phyloP scores from a whole-genome alignment of 2,113 vertebrate genomes.

The Neomonachus schauinslandi region DNA sequence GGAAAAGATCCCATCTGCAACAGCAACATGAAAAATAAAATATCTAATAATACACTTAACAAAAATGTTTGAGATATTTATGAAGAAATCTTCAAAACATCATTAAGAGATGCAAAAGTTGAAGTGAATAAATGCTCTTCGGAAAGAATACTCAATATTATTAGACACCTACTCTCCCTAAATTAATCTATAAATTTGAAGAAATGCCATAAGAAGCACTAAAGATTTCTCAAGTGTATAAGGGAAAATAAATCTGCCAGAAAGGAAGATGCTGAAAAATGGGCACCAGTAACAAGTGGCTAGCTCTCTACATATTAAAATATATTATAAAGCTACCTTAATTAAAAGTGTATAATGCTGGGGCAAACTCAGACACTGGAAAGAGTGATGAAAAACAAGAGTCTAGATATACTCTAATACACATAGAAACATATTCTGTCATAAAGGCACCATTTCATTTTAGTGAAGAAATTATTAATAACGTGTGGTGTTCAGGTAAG shows the following conservation, averaged over 20 bases:
- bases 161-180: neutral
- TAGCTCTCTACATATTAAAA: neutral
- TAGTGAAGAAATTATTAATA: too few species aligned
- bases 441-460: too few species aligned
- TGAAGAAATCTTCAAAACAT: neutral
- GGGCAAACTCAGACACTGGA: too few species aligned
- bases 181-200: conserved; percentile 1
- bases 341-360: neutral
- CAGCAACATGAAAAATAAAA: neutral
- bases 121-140: neutral
- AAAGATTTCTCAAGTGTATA: neutral
- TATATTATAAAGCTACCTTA: neutral
- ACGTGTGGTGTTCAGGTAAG: neutral
- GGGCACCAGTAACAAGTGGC: neutral
- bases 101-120: neutral
- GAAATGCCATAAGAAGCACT: neutral
- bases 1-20: neutral
- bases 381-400: too few species aligned
- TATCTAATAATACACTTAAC: neutral
- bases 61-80: neutral
- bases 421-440: too few species aligned
- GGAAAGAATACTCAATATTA: neutral
- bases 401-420: too few species aligned
- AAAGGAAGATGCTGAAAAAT: neutral
- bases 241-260: neutral